phyloP scores from a whole-genome alignment of 2,888 invertebrate species.

The Bhutanitis thaidina region DNA sequence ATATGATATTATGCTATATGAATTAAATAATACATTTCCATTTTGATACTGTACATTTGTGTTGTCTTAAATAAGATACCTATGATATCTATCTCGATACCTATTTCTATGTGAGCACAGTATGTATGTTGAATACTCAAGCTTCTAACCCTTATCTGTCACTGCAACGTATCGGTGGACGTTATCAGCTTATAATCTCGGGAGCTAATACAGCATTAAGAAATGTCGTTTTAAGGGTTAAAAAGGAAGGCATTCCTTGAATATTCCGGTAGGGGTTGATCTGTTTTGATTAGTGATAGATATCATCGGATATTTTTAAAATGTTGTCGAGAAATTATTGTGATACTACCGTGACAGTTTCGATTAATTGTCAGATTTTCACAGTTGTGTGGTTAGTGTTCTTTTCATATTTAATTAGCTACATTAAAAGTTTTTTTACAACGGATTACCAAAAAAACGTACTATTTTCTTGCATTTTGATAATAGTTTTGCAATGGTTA shows the following conservation, averaged over 20 bases:
- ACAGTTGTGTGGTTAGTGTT: not conserved
- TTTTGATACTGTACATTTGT: too few relatives aligned
- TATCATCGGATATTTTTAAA: conserved; percentile 29
- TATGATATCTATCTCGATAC: too few relatives aligned
- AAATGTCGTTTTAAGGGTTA: conserved; percentile 33
- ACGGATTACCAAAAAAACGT: too few relatives aligned
- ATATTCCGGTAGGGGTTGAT: conserved; percentile 27
- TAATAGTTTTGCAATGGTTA: not conserved
- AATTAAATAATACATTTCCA: too few relatives aligned
- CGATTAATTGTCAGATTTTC: not conserved
- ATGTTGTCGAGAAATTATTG: not conserved
- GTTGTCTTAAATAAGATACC: too few relatives aligned
- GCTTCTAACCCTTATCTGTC: conserved; percentile 15
- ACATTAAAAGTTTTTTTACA: not conserved
- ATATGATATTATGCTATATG: too few relatives aligned
- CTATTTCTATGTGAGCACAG: not conserved
- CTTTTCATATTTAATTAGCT: not conserved
- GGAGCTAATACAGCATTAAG: conserved; percentile 30
- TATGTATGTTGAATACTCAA: conserved; percentile 1
- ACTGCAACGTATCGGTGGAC: conserved; percentile 9
- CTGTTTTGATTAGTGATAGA: conserved; percentile 36
- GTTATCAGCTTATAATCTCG: conserved; percentile 12
- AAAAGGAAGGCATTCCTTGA: conserved; percentile 39
- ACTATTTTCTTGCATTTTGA: too few relatives aligned
- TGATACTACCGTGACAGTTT: not conserved